Percentiles rank a stretch among this genome's conserved stretches.
Evolutionary conservation across 2,888 invertebrate genomes (phyloP).

Genomic region (Marasmarcha lunaedactyla): DNA sequence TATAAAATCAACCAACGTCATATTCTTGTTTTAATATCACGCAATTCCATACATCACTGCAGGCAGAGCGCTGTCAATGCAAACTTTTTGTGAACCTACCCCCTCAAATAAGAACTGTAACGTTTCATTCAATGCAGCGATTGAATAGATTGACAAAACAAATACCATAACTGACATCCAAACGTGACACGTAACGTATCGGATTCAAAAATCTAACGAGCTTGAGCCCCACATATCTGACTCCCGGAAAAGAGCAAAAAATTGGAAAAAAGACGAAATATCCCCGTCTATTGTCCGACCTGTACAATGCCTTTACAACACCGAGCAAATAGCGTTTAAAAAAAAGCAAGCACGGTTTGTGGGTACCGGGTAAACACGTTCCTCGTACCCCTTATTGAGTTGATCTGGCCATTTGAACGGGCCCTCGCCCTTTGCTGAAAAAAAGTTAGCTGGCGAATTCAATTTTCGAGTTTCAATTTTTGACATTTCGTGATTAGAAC

Average conservation of each 20-base stretch:
- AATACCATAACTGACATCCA: conserved; percentile 4
- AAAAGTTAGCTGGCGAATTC: conserved; percentile 49
- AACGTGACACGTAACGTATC: conserved; percentile 26
- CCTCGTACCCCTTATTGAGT: conserved; percentile 61
- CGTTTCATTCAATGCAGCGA: too few species aligned
- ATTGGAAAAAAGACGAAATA: conserved; percentile 35
- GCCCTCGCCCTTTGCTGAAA: conserved; percentile 52
- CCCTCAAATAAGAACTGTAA: too few species aligned
- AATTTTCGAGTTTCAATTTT: conserved; percentile 67
- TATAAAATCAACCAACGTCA: too few species aligned
- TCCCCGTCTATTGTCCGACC: conserved; percentile 49
- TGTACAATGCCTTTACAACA: conserved; percentile 66
- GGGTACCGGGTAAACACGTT: conserved; percentile 65
- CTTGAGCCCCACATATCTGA: conserved; percentile 20
- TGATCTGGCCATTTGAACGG: conserved; percentile 65
- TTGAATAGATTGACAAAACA: conserved; percentile 1
- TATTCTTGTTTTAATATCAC: too few species aligned
- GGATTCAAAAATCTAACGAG: conserved; percentile 36
- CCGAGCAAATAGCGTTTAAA: conserved; percentile 63
- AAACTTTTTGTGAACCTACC: too few species aligned
- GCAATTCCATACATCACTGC: too few species aligned
- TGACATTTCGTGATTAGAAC: conserved; percentile 68
- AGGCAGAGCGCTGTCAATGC: too few species aligned
- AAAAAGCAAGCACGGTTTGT: conserved; percentile 61
- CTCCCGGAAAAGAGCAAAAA: conserved; percentile 30